Conservation (phyloP, 1,140 invertebrate genomes). For the Drosophila sp. region DNA sequence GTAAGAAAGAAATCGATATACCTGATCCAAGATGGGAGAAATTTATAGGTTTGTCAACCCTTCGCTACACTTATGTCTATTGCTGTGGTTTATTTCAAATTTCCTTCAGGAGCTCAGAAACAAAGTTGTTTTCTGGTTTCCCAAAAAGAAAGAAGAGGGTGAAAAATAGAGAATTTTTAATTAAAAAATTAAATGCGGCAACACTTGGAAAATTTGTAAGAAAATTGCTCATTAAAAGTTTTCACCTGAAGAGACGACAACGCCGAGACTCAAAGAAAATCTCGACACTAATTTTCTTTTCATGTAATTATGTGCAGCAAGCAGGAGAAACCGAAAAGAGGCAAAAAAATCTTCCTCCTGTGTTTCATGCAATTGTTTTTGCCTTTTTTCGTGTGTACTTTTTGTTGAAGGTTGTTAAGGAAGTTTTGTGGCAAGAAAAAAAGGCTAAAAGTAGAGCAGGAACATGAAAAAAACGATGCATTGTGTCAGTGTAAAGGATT, state of each 20-base stretch:
- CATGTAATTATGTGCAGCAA: constrained; percentile 74
- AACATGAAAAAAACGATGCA: not conserved
- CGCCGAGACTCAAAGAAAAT: constrained; percentile 65
- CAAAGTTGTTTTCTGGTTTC: not conserved
- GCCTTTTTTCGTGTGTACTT: constrained; percentile 24
- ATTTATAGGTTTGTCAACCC: no score
- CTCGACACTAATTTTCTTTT: constrained; percentile 77
- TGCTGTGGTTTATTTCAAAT: not conserved
- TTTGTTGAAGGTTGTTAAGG: constrained; percentile 16
- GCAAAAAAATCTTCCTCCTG: constrained; percentile 20
- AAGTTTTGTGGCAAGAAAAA: constrained; percentile 31
- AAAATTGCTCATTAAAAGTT: constrained; percentile 82
- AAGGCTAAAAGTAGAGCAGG: constrained; percentile 2
- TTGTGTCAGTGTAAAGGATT: not conserved
- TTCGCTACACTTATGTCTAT: not conserved
- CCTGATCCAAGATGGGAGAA: no score
- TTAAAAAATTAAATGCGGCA: constrained; percentile 78
- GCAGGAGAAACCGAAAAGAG: constrained; percentile 28
- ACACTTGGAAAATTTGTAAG: constrained; percentile 75
- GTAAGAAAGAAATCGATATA: no score
- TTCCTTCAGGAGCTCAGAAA: not conserved
- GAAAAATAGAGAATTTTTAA: constrained; percentile 46
- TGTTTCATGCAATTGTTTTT: constrained; percentile 45
- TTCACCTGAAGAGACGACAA: constrained; percentile 66
- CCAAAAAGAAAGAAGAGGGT: constrained; percentile 13